phyloP scores from a whole-genome alignment of 2,113 vertebrate species.

The Rattus norvegicus region DNA sequence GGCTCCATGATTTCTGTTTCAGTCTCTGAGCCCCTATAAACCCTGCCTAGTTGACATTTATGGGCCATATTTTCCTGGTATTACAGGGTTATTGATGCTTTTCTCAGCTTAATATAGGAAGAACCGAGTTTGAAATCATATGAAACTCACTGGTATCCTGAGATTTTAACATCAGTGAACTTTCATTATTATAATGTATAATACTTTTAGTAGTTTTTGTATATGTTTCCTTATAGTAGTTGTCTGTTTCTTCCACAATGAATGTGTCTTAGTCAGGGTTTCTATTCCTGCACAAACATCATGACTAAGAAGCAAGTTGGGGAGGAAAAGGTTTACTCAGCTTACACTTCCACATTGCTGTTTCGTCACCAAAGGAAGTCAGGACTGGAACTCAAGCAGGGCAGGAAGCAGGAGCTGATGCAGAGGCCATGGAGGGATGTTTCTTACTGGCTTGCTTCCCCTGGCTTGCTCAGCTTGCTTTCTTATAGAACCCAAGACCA shows the following conservation, averaged over 20 bases:
- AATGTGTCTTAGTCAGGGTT: background rate
- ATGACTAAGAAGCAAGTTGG: too few relatives aligned
- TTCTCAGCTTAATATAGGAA: background rate
- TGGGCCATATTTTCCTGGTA: background rate
- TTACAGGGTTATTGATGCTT: background rate
- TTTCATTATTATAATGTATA: background rate
- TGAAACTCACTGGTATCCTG: background rate
- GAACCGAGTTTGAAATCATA: background rate
- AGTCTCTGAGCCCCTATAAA: background rate
- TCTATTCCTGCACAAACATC: too few relatives aligned
- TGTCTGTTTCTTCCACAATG: background rate
- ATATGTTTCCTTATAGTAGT: background rate
- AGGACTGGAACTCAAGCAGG: too few relatives aligned
- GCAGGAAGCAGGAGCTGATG: too few relatives aligned
- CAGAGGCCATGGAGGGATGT: too few relatives aligned
- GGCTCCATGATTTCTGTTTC: too few relatives aligned
- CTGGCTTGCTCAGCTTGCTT: too few relatives aligned
- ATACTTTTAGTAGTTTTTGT: constrained; percentile 9
- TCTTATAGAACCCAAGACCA: too few relatives aligned
- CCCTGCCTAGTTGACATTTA: background rate
- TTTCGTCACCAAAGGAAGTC: too few relatives aligned
- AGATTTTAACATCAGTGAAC: background rate
- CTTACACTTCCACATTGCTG: too few relatives aligned
- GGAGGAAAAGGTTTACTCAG: too few relatives aligned
- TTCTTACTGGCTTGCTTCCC: too few relatives aligned